Evolutionary conservation across 2,797 vertebrate species (phyloP), one percentile per base, ranked within the genome.

Genomic region (Odontamblyopus rebecca): DNA sequence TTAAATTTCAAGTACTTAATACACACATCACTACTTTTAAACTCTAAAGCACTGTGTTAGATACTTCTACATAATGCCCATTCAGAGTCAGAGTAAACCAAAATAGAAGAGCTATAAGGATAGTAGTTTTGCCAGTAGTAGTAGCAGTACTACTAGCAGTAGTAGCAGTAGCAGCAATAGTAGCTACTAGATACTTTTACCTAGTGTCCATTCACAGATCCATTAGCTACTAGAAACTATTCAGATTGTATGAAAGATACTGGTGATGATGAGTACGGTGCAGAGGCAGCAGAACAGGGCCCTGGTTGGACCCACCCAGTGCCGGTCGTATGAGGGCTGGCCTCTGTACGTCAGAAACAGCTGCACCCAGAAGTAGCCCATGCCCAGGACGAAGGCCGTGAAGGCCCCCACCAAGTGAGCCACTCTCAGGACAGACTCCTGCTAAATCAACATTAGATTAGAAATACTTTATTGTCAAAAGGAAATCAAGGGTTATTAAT

Each of bases 291-390:
- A 94, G 82, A 92, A 64, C 15, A 59, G 27, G 2, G 91, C 84
- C 18, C 94, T 86, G 38, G 81, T 61, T 0, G 87, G 86, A 0
- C 86, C 80, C 0, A 92, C 72, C 91, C 92, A 95, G 27, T 27
- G 48, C 2, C 80, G 82, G 62, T 93, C 91, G 0, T 74, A 79
- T 19, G 61, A 89, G 1, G 93, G 91, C 69, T 81, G 72, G 18
- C 82, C 73, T 12, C 19, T 8, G 68, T 91, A 92, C 3, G 87
- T 93, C 9, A 95, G 85, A 66, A 86, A 83, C 2, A 92, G 69
- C 86, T 97, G 95, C 4, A 94, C 19, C 94, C 95, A 96, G 87
- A 96, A 95, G 85, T 95, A 96, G 26, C 78, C 26, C 48, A 90
- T 68, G 3, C 94, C 95, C 4, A 93, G 3, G 9, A 89, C 23